Base-by-base conservation (phyloP, 2,888 invertebrate species). In the Athrips mouffetella region DNA sequence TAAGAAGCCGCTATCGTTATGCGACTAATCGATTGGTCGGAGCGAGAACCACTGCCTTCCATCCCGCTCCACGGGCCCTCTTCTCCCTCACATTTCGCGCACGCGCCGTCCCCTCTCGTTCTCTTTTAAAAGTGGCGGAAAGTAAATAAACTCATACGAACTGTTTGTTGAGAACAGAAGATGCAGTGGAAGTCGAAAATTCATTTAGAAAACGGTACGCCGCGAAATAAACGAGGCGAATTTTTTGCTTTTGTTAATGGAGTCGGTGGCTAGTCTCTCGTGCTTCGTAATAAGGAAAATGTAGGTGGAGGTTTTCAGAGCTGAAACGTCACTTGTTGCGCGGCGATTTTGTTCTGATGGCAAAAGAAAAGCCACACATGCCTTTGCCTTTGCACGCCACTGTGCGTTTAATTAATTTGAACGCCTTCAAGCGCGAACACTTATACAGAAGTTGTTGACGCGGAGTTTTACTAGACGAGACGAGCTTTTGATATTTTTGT, bases 21-120 rank as follows among this genome's bases (percentile, higher is more conserved):
- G 87, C 87, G 88, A 88, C 88, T 88, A 88, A 88, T 88, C 88
- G 88, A 88, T 88, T 87, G 87, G 88, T 86, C 76, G 82, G 81
- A 87, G 82, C 75, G 84, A 82, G 84, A 73, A 70, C 63, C 67
- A 80, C 80, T 78, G 79, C 76, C 80, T 68, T 62, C 75, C 63
- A 54, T 82, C 86, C 57, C 73, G 55, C 68, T 87, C 73, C 52
- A 51, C 51, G 59, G 62, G 58, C 65, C 69, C 73, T 84, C n/a
- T n/a, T n/a, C 84, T 74, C 79, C 50, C 75, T 82, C 78, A 56
- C 59, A 54, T 57, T 60, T 68, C 73, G 73, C 87, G 86, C 88
- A 84, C 41, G 87, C 88, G 87, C 72, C 39, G 39, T 62, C 11
- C 53, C 47, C 44, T 48, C 55, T 63, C 63, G 62, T 73, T 77